phyloP scores from a whole-genome alignment of 2,888 invertebrate genomes.

The Diachrysia chrysitis region DNA sequence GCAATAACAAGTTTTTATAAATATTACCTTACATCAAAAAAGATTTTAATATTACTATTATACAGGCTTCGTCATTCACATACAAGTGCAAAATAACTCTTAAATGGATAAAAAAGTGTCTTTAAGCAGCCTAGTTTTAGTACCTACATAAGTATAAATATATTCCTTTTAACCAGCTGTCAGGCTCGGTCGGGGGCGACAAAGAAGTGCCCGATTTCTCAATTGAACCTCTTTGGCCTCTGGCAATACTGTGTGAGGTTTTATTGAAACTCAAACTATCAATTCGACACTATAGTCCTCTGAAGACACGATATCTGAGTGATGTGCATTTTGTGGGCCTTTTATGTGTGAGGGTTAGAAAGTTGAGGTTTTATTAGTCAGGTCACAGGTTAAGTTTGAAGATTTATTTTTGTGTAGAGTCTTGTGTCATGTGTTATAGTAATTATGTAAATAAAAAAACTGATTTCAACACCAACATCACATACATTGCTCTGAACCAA shows the following conservation, averaged over 20 bases:
- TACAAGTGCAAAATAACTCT: no score
- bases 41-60: no score
- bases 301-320: slow-evolving; percentile 13
- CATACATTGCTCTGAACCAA: no score
- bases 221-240: slow-evolving; percentile 7
- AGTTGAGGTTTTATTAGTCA: background rate
- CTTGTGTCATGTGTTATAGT: no score
- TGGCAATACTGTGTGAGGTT: slow-evolving; percentile 9
- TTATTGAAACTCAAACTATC: slow-evolving; percentile 5
- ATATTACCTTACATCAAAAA: no score
- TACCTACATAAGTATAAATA: background rate
- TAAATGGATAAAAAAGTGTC: no score
- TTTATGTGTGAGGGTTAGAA: background rate
- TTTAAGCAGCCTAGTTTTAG: background rate
- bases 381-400: background rate
- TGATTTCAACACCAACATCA: no score
- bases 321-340: slow-evolving; percentile 13
- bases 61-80: no score
- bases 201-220: slow-evolving; percentile 9
- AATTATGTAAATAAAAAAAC: no score
- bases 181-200: background rate
- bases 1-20: no score
- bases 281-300: background rate
- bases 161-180: background rate
- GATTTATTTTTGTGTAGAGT: background rate